A percentile compares a stretch with the other conserved stretches of the same genome.
These are phyloP conservation scores for Sialis lutaria DNA, from an alignment of 2,888 invertebrate species.

Conservation along the genomic window DNA sequence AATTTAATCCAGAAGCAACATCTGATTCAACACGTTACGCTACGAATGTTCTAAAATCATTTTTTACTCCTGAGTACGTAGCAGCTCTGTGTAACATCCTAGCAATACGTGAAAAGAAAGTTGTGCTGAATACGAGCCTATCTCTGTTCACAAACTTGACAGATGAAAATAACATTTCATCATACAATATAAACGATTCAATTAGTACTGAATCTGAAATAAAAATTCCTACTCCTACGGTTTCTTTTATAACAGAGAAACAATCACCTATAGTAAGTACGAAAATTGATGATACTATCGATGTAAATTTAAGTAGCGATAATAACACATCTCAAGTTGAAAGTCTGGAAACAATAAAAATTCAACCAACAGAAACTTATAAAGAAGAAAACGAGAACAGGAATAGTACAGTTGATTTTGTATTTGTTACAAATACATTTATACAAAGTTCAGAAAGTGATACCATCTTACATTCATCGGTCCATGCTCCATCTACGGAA, in stretches of 20 bases:
- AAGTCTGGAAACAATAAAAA: neutral
- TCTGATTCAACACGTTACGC: slow-evolving; percentile 30
- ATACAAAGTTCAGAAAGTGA: neutral
- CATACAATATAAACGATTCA: neutral
- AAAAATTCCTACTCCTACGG: neutral
- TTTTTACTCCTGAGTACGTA: slow-evolving; percentile 49
- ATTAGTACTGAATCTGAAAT: neutral
- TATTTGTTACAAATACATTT: neutral
- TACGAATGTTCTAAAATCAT: slow-evolving; percentile 39
- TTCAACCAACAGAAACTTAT: neutral
- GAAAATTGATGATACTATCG: neutral
- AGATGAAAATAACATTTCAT: neutral
- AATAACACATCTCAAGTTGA: neutral
- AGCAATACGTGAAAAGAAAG: slow-evolving; percentile 46
- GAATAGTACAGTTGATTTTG: neutral
- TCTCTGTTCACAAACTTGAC: slow-evolving; percentile 1
- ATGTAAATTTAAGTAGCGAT: neutral
- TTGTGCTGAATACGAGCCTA: slow-evolving; percentile 43
- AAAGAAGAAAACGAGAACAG: neutral
- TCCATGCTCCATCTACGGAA: neutral
- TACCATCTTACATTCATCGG: neutral
- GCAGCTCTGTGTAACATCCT: slow-evolving; percentile 64
- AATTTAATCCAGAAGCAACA: slow-evolving; percentile 38
- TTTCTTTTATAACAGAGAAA: neutral
- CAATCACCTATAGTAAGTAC: neutral